These are phyloP conservation scores for Cyphomyrus discorhynchus DNA, from an alignment of 2,113 vertebrate genomes.

Conservation along the genomic window DNA sequence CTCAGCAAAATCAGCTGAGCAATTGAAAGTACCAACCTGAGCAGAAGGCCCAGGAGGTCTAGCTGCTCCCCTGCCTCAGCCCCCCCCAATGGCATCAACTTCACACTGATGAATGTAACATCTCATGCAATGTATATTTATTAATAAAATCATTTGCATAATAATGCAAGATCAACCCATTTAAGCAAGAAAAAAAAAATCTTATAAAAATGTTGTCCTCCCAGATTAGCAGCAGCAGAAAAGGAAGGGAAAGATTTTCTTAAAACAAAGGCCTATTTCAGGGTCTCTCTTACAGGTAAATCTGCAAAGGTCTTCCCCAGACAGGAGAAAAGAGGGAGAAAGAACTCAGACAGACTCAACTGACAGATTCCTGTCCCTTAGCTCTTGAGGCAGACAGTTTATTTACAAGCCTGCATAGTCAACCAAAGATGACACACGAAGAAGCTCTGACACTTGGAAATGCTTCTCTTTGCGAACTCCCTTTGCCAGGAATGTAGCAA, in stretches of 20 bases:
- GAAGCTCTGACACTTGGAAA: background rate
- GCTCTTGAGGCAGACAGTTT: background rate
- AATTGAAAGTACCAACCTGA: too few species aligned
- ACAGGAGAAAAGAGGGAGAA: background rate
- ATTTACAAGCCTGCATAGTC: background rate
- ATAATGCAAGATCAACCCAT: background rate
- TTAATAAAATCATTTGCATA: too few species aligned
- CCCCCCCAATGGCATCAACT: too few species aligned
- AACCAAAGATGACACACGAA: background rate
- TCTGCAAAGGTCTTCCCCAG: background rate
- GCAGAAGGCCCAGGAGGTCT: too few species aligned
- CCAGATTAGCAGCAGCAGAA: background rate
- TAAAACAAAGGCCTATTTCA: background rate
- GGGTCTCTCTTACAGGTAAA: background rate
- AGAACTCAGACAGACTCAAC: background rate
- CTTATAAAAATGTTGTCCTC: background rate
- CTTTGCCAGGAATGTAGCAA: background rate
- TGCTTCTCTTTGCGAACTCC: background rate
- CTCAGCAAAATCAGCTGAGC: too few species aligned
- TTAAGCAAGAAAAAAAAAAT: background rate
- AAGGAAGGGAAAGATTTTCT: background rate
- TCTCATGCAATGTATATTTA: too few species aligned
- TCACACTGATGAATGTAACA: too few species aligned
- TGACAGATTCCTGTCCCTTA: background rate
- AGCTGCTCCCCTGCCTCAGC: too few species aligned